Conservation (phyloP, 1,140 invertebrate species). For the Battus philenor region DNA sequence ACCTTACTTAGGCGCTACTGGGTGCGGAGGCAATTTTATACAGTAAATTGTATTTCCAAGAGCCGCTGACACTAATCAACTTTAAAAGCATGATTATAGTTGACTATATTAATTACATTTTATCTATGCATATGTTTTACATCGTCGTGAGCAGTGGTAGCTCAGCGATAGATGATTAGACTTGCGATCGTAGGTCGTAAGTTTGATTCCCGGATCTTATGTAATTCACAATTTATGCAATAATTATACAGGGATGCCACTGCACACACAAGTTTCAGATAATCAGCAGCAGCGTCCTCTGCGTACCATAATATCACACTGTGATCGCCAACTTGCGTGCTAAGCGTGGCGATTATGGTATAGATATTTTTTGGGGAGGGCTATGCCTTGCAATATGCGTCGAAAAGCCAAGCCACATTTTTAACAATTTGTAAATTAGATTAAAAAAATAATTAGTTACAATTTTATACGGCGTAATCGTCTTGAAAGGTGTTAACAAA, state of each 20-base stretch:
- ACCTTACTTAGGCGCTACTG: slow-evolving; percentile 10
- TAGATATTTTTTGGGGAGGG: no score
- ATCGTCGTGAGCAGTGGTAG: no score
- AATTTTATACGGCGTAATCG: neutral
- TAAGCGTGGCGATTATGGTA: no score
- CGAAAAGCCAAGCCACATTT: neutral
- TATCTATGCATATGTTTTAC: no score
- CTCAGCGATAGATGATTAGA: neutral
- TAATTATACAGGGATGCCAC: no score
- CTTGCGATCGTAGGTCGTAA: neutral
- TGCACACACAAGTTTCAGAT: no score
- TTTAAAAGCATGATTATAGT: no score
- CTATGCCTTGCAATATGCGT: neutral
- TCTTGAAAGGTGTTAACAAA: neutral
- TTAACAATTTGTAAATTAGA: neutral
- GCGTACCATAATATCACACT: no score
- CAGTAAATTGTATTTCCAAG: slow-evolving; percentile 14
- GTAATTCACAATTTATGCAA: neutral
- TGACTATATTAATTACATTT: no score
- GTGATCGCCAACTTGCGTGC: no score
- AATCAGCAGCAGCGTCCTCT: no score
- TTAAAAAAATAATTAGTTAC: no score
- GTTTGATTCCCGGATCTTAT: neutral
- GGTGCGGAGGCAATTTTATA: slow-evolving; percentile 17
- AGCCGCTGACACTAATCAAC: slow-evolving; percentile 11